Conservation (phyloP, 2,797 vertebrate species). For the Taeniopygia guttata region DNA sequence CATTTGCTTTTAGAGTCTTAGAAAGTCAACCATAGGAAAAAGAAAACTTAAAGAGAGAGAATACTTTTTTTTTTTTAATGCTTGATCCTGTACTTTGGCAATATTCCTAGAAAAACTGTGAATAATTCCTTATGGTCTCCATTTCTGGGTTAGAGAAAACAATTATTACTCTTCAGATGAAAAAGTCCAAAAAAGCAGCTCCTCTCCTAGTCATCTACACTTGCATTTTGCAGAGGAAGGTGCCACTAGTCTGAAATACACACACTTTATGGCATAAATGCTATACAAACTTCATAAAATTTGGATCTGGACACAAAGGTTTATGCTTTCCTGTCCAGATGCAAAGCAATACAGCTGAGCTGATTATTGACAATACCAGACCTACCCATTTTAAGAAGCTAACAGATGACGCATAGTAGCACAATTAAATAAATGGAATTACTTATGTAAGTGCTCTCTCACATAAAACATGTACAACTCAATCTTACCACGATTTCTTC, state of each 20-base stretch:
- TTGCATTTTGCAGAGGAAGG: background rate
- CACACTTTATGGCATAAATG: background rate
- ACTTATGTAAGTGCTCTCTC: background rate
- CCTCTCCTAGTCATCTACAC: background rate
- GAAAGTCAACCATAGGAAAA: background rate
- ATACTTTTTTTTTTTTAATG: background rate
- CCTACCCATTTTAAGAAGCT: background rate
- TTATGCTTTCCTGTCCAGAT: background rate
- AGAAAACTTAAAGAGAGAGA: background rate
- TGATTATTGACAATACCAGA: background rate
- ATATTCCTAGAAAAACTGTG: background rate
- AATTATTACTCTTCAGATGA: constrained; percentile 31
- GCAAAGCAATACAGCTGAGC: background rate
- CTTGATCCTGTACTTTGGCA: background rate
- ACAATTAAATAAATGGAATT: background rate
- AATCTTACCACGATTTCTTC: background rate
- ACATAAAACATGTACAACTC: background rate
- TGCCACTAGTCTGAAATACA: background rate
- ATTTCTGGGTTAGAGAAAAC: constrained; percentile 20
- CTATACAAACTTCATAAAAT: background rate
- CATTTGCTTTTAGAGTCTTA: background rate
- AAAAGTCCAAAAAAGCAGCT: background rate
- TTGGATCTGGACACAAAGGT: background rate
- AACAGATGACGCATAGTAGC: background rate
- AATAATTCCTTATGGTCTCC: constrained; percentile 13